Conservation (phyloP, 2,888 invertebrate genomes). For the Galeruca laticollis region DNA sequence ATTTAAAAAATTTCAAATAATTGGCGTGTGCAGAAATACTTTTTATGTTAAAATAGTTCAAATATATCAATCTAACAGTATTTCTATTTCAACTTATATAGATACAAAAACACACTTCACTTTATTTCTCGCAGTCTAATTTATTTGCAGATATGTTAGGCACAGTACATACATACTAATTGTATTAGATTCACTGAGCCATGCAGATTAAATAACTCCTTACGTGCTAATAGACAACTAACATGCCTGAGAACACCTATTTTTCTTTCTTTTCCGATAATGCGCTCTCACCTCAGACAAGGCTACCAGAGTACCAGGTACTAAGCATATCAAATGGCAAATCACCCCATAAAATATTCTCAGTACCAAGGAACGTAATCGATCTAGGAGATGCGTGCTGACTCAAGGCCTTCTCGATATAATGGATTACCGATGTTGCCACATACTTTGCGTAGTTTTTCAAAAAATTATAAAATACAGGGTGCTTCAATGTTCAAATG, state of each 20-base stretch:
- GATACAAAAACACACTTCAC: background rate
- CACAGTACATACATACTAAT: conserved; percentile 5
- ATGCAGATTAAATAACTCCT: conserved; percentile 12
- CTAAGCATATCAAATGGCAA: conserved; percentile 47
- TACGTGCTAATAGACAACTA: conserved; percentile 20
- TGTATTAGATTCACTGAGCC: conserved; percentile 6
- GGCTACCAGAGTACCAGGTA: conserved; percentile 27
- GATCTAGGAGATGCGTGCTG: conserved; percentile 51
- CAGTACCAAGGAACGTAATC: conserved; percentile 42
- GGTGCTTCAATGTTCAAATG: no score
- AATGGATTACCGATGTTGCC: conserved; percentile 24
- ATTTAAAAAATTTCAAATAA: no score
- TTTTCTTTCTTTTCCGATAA: conserved; percentile 20
- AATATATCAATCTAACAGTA: no score
- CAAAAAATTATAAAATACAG: background rate
- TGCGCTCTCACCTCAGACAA: conserved; percentile 16
- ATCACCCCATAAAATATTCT: conserved; percentile 49
- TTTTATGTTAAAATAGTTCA: no score
- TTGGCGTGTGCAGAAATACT: no score
- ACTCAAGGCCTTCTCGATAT: conserved; percentile 45
- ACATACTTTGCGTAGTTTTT: background rate
- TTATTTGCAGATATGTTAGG: background rate
- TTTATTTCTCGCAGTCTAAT: background rate
- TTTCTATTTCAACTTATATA: no score
- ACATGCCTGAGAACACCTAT: conserved; percentile 28